These are phyloP conservation scores for Neosalanx taihuensis DNA, from an alignment of 2,797 vertebrate species.

Conservation along the genomic window DNA sequence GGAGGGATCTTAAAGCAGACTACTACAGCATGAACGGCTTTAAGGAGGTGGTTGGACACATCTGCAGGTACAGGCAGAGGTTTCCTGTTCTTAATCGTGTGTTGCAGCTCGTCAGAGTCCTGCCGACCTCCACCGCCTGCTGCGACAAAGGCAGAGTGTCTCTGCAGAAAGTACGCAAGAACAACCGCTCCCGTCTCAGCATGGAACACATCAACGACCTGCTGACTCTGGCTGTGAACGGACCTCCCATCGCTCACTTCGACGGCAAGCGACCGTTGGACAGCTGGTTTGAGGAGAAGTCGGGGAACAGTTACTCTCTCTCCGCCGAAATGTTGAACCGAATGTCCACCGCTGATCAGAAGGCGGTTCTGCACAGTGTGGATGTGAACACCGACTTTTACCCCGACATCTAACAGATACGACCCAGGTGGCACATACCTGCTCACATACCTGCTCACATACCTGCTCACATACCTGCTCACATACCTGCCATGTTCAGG, in stretches of 20 bases:
- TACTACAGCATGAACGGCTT: slow-evolving; percentile 89
- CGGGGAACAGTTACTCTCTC: slow-evolving; percentile 83
- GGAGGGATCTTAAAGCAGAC: slow-evolving; percentile 93
- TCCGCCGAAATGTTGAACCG: slow-evolving; percentile 84
- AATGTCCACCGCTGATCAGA: slow-evolving; percentile 84
- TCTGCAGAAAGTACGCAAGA: slow-evolving; percentile 85
- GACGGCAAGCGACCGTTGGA: slow-evolving; percentile 92
- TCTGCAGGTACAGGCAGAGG: slow-evolving; percentile 89
- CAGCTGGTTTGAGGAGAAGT: slow-evolving; percentile 98
- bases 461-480: no score
- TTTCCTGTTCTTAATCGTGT: slow-evolving; percentile 89
- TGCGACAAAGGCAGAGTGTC: slow-evolving; percentile 87
- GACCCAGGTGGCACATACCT: slow-evolving; percentile 32
- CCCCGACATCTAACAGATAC: slow-evolving; percentile 78
- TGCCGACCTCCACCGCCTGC: slow-evolving; percentile 86
- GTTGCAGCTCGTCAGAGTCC: slow-evolving; percentile 84
- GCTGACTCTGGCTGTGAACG: slow-evolving; percentile 85
- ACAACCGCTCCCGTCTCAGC: slow-evolving; percentile 86
- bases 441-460: neutral
- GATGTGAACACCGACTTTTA: slow-evolving; percentile 86
- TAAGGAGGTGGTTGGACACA: slow-evolving; percentile 87
- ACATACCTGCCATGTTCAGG: slow-evolving; percentile 39
- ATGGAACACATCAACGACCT: slow-evolving; percentile 93
- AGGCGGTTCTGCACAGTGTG: slow-evolving; percentile 77
- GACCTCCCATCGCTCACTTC: slow-evolving; percentile 85